Evolutionary conservation across 30 jellyfish, hydroid and myxozoan species (phyloP).

Genomic region (Aurelia sp.): DNA sequence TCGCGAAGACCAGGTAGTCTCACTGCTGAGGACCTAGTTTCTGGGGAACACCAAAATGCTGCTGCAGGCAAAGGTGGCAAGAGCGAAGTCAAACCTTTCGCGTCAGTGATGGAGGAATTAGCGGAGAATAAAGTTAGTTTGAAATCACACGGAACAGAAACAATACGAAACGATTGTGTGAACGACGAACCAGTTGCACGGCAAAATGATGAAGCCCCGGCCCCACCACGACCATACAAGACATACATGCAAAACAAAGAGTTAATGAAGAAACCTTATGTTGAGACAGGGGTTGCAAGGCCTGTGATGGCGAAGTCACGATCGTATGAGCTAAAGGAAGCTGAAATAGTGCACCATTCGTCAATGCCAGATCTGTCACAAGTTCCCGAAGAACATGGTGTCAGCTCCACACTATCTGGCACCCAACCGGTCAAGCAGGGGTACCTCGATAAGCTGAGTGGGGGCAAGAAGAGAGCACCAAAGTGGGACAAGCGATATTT

Average conservation of each 20-base stretch:
- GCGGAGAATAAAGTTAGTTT: conserved; percentile 17
- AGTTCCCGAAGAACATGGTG: conserved; percentile 16
- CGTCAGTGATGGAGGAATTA: conserved; percentile 35
- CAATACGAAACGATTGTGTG: neutral
- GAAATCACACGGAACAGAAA: neutral
- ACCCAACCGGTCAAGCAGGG: conserved; percentile 78
- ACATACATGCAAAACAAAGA: neutral
- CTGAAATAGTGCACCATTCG: conserved; percentile 48
- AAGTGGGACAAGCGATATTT: conserved; percentile 92
- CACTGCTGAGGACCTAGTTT: conserved; percentile 7
- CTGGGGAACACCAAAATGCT: neutral
- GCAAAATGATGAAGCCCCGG: neutral
- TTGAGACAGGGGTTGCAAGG: conserved; percentile 4
- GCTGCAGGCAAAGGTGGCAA: neutral
- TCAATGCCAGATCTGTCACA: conserved; percentile 39
- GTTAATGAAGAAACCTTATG: neutral
- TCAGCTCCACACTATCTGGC: conserved; percentile 14
- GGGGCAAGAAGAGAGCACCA: conserved; percentile 85
- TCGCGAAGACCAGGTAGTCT: conserved; percentile 65
- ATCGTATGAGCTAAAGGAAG: conserved; percentile 37
- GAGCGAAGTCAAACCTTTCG: conserved; percentile 1
- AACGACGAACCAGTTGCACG: neutral
- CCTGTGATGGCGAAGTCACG: conserved; percentile 20
- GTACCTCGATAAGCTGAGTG: conserved; percentile 81
- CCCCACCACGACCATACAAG: conserved; percentile 39